Conservation (phyloP, 2,797 vertebrate species). For the Carcharodon carcharias region DNA sequence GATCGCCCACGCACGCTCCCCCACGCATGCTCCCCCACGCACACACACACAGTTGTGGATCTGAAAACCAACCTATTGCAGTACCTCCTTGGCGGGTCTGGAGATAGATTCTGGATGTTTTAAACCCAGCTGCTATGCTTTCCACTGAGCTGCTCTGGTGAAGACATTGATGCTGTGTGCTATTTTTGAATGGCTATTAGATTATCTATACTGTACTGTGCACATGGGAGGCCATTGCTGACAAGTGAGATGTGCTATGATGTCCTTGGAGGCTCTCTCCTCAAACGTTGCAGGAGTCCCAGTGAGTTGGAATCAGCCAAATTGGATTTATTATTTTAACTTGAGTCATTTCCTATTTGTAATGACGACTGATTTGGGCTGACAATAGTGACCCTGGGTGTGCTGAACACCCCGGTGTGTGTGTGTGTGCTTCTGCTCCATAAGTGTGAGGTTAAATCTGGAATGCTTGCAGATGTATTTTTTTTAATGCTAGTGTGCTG, state of each 20-base stretch:
- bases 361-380: constrained; percentile 7
- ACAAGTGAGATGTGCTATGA: constrained; percentile 25
- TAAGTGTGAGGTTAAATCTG: not conserved
- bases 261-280: constrained; percentile 12
- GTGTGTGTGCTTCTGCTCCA: not conserved
- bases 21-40: no score
- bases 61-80: no score
- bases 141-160: constrained; percentile 45
- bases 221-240: constrained; percentile 14
- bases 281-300: not conserved
- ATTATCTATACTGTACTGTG: constrained; percentile 35
- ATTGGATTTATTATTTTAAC: constrained; percentile 22
- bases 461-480: not conserved
- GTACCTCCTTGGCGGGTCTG: not conserved
- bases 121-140: constrained; percentile 43
- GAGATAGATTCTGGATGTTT: constrained; percentile 43
- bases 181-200: constrained; percentile 60
- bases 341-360: not conserved
- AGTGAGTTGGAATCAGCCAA: constrained; percentile 18
- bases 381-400: not conserved
- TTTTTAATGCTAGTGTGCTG: not conserved
- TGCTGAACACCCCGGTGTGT: not conserved
- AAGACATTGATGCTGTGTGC: constrained; percentile 48
- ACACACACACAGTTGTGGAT: not conserved
- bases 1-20: no score